Conservation (phyloP, 2,888 invertebrate species). For the Gymnocheta viridis region DNA sequence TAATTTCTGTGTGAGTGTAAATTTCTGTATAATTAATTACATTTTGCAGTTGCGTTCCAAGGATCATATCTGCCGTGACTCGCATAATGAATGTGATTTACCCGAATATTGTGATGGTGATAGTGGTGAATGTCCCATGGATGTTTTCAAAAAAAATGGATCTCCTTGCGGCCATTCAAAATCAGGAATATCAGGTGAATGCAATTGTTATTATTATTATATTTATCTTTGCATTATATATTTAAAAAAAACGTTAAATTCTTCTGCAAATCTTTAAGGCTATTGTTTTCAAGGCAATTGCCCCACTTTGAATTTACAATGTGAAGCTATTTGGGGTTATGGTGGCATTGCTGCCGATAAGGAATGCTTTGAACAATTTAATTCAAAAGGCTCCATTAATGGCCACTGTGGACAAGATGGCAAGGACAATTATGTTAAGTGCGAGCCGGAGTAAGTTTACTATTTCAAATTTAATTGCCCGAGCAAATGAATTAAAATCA, state of each 20-base stretch:
- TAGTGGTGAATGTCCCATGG: slow-evolving; percentile 93
- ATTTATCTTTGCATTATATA: not conserved
- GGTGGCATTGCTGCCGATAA: slow-evolving; percentile 91
- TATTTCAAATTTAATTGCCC: not conserved
- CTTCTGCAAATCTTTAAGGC: slow-evolving; percentile 81
- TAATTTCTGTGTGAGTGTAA: not conserved
- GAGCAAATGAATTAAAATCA: not conserved
- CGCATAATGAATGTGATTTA: slow-evolving; percentile 96
- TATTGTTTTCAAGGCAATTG: slow-evolving; percentile 97
- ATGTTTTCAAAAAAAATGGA: slow-evolving; percentile 96
- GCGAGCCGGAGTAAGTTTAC: slow-evolving; percentile 89
- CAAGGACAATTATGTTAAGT: slow-evolving; percentile 91
- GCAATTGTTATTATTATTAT: not conserved
- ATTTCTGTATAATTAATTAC: not conserved
- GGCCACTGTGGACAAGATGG: slow-evolving; percentile 96
- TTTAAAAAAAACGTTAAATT: not conserved
- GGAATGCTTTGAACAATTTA: slow-evolving; percentile 97
- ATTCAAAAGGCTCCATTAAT: slow-evolving; percentile 96
- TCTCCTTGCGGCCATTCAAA: slow-evolving; percentile 88
- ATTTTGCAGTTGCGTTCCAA: slow-evolving; percentile 86
- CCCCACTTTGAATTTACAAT: slow-evolving; percentile 93
- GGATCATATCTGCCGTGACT: slow-evolving; percentile 92
- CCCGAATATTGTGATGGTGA: slow-evolving; percentile 96
- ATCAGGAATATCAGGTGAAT: slow-evolving; percentile 79
- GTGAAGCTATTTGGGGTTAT: slow-evolving; percentile 96